Conservation (phyloP, 2,888 invertebrate species). For the Lochmaea crataegi region DNA sequence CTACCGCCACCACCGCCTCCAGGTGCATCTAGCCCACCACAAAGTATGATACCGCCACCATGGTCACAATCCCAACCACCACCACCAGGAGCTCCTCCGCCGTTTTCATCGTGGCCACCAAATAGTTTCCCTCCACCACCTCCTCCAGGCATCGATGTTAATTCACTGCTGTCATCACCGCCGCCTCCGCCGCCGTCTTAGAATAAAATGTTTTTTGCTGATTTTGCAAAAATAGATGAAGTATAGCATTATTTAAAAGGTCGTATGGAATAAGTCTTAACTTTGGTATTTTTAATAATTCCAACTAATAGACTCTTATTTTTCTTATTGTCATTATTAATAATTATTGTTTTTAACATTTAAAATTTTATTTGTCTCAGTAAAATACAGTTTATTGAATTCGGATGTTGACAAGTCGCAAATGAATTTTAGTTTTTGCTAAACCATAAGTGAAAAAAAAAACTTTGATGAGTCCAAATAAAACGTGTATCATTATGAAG, state of each 20-base stretch:
- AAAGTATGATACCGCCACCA: conserved; percentile 71
- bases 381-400: too few relatives aligned
- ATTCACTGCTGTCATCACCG: conserved; percentile 72
- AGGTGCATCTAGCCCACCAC: conserved; percentile 66
- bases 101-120: conserved; percentile 65
- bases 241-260: not conserved
- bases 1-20: conserved; percentile 68
- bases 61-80: conserved; percentile 61
- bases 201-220: not conserved
- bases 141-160: conserved; percentile 69
- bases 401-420: too few relatives aligned
- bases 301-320: too few relatives aligned
- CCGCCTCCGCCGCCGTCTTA: conserved; percentile 72
- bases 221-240: not conserved
- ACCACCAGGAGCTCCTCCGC: conserved; percentile 57
- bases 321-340: too few relatives aligned
- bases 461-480: too few relatives aligned
- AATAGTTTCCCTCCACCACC: conserved; percentile 64
- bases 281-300: not conserved
- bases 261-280: not conserved
- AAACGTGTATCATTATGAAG: too few relatives aligned
- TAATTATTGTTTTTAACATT: too few relatives aligned
- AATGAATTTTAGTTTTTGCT: too few relatives aligned
- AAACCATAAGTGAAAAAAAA: too few relatives aligned
- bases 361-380: too few relatives aligned